Percentiles rank a stretch among this genome's conserved stretches.
Conservation (phyloP, 2,113 vertebrate genomes). For the Macquaria australasica region DNA sequence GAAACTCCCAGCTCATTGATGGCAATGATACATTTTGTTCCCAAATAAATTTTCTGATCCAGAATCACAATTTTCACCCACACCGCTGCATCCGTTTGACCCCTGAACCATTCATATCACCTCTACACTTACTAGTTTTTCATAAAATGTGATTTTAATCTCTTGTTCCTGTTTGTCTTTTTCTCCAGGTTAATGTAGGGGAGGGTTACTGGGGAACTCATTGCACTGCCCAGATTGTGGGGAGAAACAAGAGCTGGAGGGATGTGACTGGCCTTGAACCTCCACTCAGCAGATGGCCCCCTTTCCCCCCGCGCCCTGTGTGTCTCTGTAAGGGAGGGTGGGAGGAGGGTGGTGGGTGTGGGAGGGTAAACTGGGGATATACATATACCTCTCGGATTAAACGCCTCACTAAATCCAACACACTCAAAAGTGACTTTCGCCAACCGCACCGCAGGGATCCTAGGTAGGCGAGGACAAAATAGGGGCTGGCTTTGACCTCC, state of each 20-base stretch:
- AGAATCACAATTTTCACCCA: slow-evolving; percentile 2
- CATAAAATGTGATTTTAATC: neutral
- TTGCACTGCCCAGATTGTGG: slow-evolving; percentile 89
- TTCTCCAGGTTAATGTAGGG: slow-evolving; percentile 86
- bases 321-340: slow-evolving; percentile 84
- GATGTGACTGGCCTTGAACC: slow-evolving; percentile 75
- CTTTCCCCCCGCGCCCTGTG: slow-evolving; percentile 76
- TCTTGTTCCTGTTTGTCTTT: slow-evolving; percentile 5
- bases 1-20: slow-evolving; percentile 79
- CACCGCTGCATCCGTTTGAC: neutral
- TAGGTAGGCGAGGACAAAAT: slow-evolving; percentile 44
- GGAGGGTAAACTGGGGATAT: slow-evolving; percentile 83
- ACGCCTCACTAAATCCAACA: slow-evolving; percentile 81
- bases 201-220: slow-evolving; percentile 89
- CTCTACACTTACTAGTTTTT: neutral
- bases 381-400: slow-evolving; percentile 81
- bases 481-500: slow-evolving; percentile 48
- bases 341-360: slow-evolving; percentile 80
- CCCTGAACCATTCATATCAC: neutral
- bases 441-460: slow-evolving; percentile 69
- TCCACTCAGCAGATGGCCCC: slow-evolving; percentile 69
- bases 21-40: slow-evolving; percentile 75
- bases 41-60: slow-evolving; percentile 66
- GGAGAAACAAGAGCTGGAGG: slow-evolving; percentile 84
- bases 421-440: slow-evolving; percentile 74